Evolutionary conservation across 2,888 invertebrate species (phyloP).

Genomic region (Calephelis perditalis): DNA sequence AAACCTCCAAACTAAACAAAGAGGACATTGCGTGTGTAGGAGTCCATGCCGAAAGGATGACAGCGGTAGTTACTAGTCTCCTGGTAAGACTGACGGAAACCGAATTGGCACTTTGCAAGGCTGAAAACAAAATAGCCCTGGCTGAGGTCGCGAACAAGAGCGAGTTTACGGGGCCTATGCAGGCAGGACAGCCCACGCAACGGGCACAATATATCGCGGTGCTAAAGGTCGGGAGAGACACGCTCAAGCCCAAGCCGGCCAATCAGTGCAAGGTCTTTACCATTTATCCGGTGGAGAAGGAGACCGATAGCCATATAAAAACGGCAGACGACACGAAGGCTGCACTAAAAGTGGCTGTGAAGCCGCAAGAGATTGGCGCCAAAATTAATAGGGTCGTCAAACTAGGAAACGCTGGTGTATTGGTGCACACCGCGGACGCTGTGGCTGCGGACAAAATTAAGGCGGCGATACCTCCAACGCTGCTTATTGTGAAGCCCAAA

Average conservation of each 20-base stretch:
- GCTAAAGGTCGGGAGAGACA: background rate
- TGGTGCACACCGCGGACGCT: background rate
- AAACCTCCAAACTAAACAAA: too few species aligned
- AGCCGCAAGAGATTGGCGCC: background rate
- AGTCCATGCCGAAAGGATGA: too few species aligned
- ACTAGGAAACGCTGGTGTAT: background rate
- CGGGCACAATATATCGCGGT: background rate
- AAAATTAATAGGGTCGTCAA: background rate
- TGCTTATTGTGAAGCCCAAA: background rate
- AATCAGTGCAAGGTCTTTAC: background rate
- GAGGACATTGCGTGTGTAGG: too few species aligned
- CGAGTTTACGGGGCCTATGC: too few species aligned
- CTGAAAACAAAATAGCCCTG: too few species aligned
- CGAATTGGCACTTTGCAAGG: too few species aligned
- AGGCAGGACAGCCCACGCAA: too few species aligned
- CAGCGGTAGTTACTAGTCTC: too few species aligned
- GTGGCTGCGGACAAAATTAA: background rate
- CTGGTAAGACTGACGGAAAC: too few species aligned
- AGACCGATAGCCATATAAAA: background rate
- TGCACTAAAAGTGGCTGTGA: background rate
- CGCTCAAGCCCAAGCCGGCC: background rate
- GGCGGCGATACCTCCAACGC: background rate
- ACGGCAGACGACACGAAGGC: background rate
- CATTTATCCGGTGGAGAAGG: background rate
- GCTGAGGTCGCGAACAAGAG: too few species aligned